Percentiles rank a stretch among this genome's conserved stretches.
Evolutionary conservation across 2,888 invertebrate species (phyloP).

Genomic region (Cryptophagus acutangulus): DNA sequence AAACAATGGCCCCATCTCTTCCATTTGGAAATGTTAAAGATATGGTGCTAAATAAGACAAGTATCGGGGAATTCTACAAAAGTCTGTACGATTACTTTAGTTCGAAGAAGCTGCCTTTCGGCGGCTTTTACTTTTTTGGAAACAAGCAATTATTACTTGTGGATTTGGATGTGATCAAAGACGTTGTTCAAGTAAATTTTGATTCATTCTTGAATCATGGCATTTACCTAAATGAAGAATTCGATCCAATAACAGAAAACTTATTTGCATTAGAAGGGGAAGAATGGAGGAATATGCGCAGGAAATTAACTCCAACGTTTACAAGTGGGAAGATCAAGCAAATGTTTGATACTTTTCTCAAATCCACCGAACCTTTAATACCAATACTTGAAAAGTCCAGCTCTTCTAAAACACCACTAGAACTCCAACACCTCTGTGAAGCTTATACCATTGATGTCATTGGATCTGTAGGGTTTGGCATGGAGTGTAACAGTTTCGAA

Average conservation of each 20-base stretch:
- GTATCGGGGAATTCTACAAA: too few relatives aligned
- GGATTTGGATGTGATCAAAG: too few relatives aligned
- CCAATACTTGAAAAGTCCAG: constrained; percentile 19
- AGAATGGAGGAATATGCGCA: constrained; percentile 45
- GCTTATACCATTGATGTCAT: constrained; percentile 52
- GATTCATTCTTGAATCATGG: constrained; percentile 38
- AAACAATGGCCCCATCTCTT: not conserved
- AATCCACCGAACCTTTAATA: constrained; percentile 17
- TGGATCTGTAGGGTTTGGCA: constrained; percentile 55
- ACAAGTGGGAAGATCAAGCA: constrained; percentile 36
- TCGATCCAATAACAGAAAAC: constrained; percentile 36
- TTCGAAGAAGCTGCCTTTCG: too few relatives aligned
- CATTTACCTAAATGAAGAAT: constrained; percentile 33
- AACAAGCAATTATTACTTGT: too few relatives aligned
- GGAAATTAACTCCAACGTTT: constrained; percentile 39
- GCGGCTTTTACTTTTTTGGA: too few relatives aligned
- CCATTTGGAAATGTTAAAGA: not conserved
- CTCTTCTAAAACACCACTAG: constrained; percentile 25
- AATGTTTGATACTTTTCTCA: constrained; percentile 36
- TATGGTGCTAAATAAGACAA: too few relatives aligned
- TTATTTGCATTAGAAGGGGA: constrained; percentile 36
- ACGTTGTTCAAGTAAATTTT: too few relatives aligned
- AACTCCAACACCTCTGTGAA: constrained; percentile 45
- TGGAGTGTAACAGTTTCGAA: too few relatives aligned
- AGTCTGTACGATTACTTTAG: too few relatives aligned